Percentiles rank a stretch among this genome's conserved stretches.
Evolutionary conservation across 1,140 invertebrate species (phyloP).

Genomic region (Phortica variegata): DNA sequence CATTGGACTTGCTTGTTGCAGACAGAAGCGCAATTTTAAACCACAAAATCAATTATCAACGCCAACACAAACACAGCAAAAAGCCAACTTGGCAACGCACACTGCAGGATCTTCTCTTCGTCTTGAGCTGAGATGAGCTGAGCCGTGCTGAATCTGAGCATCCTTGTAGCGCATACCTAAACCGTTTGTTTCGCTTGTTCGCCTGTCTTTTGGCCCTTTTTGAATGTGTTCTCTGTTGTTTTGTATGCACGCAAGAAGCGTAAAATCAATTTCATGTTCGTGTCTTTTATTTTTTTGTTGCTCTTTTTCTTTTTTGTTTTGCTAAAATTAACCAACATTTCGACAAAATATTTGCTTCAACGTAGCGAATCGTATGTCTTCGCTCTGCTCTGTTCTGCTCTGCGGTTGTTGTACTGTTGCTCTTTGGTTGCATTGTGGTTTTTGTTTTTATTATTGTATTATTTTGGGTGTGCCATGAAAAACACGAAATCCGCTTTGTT

Average conservation of each 20-base stretch:
- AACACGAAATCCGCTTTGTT: constrained; percentile 2
- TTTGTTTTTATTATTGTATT: constrained; percentile 31
- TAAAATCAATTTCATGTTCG: constrained; percentile 46
- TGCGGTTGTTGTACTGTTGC: constrained; percentile 5
- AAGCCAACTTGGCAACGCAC: constrained; percentile 1
- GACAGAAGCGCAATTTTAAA: constrained; percentile 26
- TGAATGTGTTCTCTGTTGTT: constrained; percentile 11
- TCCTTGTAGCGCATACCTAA: too few species aligned
- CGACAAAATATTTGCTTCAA: too few species aligned
- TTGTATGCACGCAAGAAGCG: constrained; percentile 11
- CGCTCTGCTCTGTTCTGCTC: constrained; percentile 27
- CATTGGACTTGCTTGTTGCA: constrained; percentile 4
- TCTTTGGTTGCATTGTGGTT: constrained; percentile 2
- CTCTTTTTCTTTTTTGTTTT: constrained; percentile 41
- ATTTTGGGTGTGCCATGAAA: constrained; percentile 18
- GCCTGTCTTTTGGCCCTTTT: constrained; percentile 21
- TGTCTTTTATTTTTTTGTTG: constrained; percentile 15
- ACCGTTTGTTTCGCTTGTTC: too few species aligned
- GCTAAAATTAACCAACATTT: too few species aligned
- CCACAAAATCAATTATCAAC: constrained; percentile 57
- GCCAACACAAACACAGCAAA: constrained; percentile 13
- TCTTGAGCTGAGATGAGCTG: too few species aligned
- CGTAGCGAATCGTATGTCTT: too few species aligned
- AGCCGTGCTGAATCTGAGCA: too few species aligned
- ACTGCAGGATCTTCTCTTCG: too few species aligned